These are phyloP conservation scores for Aethes cnicana DNA, from an alignment of 2,888 invertebrate species.

Conservation along the genomic window DNA sequence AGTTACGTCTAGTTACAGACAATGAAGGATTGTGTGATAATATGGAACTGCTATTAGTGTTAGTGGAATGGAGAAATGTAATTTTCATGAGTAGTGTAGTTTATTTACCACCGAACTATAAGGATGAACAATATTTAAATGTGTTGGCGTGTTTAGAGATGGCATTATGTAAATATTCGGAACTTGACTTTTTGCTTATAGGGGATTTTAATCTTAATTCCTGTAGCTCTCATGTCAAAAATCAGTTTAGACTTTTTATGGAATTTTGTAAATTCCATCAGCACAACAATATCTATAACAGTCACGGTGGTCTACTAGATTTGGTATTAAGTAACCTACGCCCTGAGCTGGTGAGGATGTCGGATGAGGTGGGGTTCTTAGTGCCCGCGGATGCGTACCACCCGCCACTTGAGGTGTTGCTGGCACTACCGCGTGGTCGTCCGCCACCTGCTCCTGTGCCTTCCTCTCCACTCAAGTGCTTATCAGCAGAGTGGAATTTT, in stretches of 20 bases:
- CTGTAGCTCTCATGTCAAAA: neutral
- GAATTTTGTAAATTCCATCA: neutral
- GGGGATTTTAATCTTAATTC: constrained; percentile 4
- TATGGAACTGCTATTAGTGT: neutral
- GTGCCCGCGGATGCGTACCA: constrained; percentile 4
- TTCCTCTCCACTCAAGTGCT: neutral
- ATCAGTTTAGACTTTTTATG: constrained; percentile 2
- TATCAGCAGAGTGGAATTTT: neutral
- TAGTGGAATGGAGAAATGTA: neutral
- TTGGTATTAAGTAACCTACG: neutral
- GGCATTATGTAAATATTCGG: neutral
- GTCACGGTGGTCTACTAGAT: neutral
- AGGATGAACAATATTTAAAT: neutral
- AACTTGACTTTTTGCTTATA: neutral
- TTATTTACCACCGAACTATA: neutral
- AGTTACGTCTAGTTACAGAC: neutral
- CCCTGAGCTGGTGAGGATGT: neutral
- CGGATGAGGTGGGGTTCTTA: neutral
- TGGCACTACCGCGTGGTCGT: neutral
- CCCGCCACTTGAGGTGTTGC: neutral
- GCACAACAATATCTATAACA: neutral
- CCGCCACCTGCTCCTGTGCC: neutral
- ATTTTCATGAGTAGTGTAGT: neutral
- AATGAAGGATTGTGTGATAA: neutral
- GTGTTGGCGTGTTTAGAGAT: constrained; percentile 1